These are phyloP conservation scores for Urocitellus parryii DNA, from an alignment of 2,113 vertebrate species.

Conservation along the genomic window DNA sequence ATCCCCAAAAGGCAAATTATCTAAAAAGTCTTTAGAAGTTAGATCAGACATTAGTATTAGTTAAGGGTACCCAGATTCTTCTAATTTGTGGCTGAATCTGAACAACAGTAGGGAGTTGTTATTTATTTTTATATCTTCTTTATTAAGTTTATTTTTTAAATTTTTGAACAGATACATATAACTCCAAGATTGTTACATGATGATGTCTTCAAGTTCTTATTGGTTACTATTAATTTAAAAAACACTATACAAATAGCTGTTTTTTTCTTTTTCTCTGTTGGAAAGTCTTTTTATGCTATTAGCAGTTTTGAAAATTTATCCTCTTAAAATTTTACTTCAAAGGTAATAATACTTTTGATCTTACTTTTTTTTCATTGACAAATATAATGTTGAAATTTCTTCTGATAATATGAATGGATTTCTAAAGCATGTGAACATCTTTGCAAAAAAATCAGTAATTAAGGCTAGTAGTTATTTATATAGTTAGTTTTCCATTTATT, in stretches of 20 bases:
- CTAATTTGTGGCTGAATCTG: background rate
- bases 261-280: background rate
- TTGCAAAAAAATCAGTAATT: constrained; percentile 35
- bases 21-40: background rate
- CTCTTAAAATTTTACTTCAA: constrained; percentile 48
- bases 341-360: background rate
- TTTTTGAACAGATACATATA: background rate
- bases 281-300: background rate
- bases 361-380: background rate
- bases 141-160: background rate
- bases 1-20: background rate
- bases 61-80: background rate
- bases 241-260: background rate
- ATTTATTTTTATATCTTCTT: background rate
- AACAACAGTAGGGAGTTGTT: background rate
- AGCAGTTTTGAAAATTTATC: too few species aligned
- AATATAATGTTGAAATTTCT: constrained; percentile 11
- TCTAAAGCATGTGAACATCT: background rate
- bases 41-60: background rate
- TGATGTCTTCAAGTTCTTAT: background rate
- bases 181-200: background rate
- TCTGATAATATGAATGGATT: background rate
- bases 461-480: background rate
- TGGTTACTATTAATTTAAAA: background rate
- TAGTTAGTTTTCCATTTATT: background rate